Conservation (phyloP, 2,888 invertebrate genomes). For the Apotomis capreana region DNA sequence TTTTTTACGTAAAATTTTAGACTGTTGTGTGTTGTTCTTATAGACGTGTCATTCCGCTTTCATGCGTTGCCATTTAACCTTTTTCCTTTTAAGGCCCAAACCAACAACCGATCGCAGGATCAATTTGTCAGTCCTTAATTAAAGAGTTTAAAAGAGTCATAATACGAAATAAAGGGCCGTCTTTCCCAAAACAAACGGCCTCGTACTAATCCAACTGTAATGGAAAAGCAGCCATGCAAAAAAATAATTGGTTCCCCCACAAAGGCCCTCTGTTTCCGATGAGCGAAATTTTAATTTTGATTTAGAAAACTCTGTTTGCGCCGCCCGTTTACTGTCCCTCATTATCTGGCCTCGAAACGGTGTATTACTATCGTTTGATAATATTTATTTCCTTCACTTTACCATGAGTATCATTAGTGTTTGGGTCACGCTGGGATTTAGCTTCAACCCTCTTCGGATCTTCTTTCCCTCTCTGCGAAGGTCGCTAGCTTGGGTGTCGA, state of each 20-base stretch:
- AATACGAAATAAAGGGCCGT: conserved; percentile 50
- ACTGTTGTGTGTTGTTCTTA: too few relatives aligned
- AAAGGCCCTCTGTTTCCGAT: conserved; percentile 69
- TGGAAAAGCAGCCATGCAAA: conserved; percentile 72
- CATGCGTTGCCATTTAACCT: neutral
- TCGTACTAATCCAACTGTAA: conserved; percentile 69
- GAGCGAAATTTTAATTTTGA: conserved; percentile 58
- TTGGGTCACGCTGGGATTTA: too few relatives aligned
- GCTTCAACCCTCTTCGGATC: too few relatives aligned
- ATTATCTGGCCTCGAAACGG: conserved; percentile 13
- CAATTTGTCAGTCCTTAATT: conserved; percentile 16
- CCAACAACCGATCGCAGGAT: conserved; percentile 6
- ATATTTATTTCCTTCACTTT: neutral
- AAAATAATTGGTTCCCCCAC: conserved; percentile 76
- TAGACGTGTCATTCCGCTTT: neutral
- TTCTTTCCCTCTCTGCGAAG: too few relatives aligned
- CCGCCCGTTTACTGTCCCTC: conserved; percentile 1
- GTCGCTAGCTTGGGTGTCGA: too few relatives aligned
- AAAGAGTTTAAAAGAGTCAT: conserved; percentile 43
- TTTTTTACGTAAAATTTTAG: too few relatives aligned
- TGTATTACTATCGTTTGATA: neutral
- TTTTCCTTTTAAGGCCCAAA: neutral
- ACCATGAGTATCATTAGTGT: neutral
- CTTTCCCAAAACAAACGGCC: conserved; percentile 65
- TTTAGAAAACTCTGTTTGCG: conserved; percentile 40